A percentile compares a stretch with the other conserved stretches of the same genome.
These are phyloP conservation scores for Agapornis roseicollis DNA, from an alignment of 2,113 vertebrate genomes.

Conservation along the genomic window DNA sequence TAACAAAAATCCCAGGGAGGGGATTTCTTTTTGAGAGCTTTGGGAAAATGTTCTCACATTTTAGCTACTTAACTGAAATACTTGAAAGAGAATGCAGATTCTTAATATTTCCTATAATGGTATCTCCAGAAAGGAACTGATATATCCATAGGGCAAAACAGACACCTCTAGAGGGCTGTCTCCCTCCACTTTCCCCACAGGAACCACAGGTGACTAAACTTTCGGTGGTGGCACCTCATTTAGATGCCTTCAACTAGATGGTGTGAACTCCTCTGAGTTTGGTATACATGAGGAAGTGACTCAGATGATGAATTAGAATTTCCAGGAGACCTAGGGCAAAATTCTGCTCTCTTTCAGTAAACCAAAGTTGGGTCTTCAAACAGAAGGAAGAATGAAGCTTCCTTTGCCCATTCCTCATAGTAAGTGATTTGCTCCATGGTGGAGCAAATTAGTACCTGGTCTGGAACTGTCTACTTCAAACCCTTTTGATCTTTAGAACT, in stretches of 20 bases:
- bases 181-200: neutral
- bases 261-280: neutral
- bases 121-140: neutral
- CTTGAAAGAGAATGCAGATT: neutral
- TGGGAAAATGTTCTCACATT: neutral
- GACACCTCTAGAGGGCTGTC: conserved; percentile 34
- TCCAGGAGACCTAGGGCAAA: neutral
- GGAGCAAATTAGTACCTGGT: neutral
- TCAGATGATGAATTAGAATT: neutral
- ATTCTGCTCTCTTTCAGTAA: neutral
- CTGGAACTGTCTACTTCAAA: neutral
- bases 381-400: neutral
- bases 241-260: neutral
- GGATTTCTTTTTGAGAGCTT: neutral
- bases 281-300: neutral
- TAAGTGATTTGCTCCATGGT: neutral
- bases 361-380: neutral
- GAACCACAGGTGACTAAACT: neutral
- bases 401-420: neutral
- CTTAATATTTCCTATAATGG: neutral
- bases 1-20: neutral
- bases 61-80: neutral
- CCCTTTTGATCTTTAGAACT: neutral
- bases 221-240: neutral
- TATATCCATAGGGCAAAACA: neutral